A percentile compares a stretch with the other conserved stretches of the same genome.
These are phyloP conservation scores for Anomalospiza imberbis DNA, from an alignment of 2,797 vertebrate species.

Conservation along the genomic window DNA sequence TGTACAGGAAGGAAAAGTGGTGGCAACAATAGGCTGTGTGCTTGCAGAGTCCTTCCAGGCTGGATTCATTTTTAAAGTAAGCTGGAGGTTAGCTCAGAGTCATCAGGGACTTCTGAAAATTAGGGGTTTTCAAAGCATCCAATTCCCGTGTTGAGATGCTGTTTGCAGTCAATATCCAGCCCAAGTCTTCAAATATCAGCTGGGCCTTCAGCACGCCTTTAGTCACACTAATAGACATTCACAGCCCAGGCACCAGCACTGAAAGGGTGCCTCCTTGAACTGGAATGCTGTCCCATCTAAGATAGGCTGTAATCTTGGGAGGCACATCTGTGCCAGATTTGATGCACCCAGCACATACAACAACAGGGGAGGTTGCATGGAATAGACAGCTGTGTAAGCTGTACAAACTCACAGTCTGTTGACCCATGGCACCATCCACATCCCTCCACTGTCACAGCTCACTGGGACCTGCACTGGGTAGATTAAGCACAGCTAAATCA, in stretches of 20 bases:
- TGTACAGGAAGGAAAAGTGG: neutral
- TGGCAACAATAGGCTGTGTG: neutral
- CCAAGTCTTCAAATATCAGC: neutral
- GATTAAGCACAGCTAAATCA: neutral
- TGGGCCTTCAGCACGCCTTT: neutral
- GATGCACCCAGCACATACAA: neutral
- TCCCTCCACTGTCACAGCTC: neutral
- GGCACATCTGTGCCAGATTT: neutral
- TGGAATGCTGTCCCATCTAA: neutral
- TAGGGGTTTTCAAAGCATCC: neutral
- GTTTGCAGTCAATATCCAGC: neutral
- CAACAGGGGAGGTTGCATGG: neutral
- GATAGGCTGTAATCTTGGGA: neutral
- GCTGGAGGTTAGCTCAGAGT: neutral
- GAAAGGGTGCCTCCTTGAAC: neutral
- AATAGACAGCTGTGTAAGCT: neutral
- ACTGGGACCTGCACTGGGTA: neutral
- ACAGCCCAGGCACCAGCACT: neutral
- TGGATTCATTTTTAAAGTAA: neutral
- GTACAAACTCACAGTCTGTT: neutral
- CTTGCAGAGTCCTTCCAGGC: neutral
- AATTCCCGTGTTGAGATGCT: neutral
- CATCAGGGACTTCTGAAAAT: neutral
- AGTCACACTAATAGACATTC: neutral
- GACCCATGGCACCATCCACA: neutral